Conservation (phyloP, 2,888 invertebrate species). For the Epirrita christyi region DNA sequence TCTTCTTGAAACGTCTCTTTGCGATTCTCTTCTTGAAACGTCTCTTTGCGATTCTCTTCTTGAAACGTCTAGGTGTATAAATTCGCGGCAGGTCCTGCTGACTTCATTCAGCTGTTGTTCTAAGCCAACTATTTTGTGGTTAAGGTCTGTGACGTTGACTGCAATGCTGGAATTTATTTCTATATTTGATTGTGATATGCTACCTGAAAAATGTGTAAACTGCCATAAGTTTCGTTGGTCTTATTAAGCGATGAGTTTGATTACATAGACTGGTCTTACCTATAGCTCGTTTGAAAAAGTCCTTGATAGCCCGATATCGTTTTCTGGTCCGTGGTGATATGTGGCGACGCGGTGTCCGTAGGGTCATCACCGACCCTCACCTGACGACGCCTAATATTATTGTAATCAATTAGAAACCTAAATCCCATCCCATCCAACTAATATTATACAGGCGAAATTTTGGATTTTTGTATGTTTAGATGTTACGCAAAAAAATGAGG, state of each 20-base stretch:
- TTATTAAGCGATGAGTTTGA: neutral
- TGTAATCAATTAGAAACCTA: no score
- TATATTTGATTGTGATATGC: slow-evolving; percentile 63
- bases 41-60: slow-evolving; percentile 42
- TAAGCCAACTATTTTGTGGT: slow-evolving; percentile 63
- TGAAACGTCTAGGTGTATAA: slow-evolving; percentile 49
- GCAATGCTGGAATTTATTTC: slow-evolving; percentile 69
- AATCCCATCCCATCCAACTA: no score
- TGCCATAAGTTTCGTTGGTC: neutral
- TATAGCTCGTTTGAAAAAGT: slow-evolving; percentile 67
- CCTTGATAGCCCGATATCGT: slow-evolving; percentile 66
- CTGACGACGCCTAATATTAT: slow-evolving; percentile 32
- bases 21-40: slow-evolving; percentile 44
- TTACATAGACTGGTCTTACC: slow-evolving; percentile 47
- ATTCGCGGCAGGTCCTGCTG: slow-evolving; percentile 58
- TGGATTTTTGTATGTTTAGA: no score
- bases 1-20: slow-evolving; percentile 47
- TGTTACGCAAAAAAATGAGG: no score
- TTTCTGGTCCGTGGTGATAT: slow-evolving; percentile 73
- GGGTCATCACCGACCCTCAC: slow-evolving; percentile 61
- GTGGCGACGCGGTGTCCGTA: slow-evolving; percentile 71
- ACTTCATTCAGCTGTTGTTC: slow-evolving; percentile 65
- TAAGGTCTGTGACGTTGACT: slow-evolving; percentile 66
- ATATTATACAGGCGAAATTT: no score
- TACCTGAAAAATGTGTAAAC: slow-evolving; percentile 56